These are phyloP conservation scores for Polietes domitor DNA, from an alignment of 2,888 invertebrate genomes.

Conservation along the genomic window DNA sequence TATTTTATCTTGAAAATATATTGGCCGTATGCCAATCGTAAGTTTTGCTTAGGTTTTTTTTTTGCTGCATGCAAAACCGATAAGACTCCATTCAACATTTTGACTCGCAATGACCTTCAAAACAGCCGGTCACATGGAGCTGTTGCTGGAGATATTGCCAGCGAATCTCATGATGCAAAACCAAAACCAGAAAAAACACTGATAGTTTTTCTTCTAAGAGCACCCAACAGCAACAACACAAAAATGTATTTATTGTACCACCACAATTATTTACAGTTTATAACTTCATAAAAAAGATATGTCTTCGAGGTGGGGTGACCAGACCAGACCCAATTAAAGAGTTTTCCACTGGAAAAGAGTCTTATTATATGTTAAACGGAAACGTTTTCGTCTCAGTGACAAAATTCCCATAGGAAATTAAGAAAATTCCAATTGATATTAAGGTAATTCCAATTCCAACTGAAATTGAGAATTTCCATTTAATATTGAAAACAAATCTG, in stretches of 20 bases:
- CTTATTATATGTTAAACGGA: too few relatives aligned
- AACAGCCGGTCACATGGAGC: not conserved
- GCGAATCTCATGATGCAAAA: not conserved
- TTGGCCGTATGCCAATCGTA: constrained; percentile 26
- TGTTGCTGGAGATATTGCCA: not conserved
- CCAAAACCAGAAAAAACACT: not conserved
- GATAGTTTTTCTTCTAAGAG: constrained; percentile 20
- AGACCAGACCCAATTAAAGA: too few relatives aligned
- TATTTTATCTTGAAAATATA: constrained; percentile 35
- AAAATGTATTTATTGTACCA: constrained; percentile 20
- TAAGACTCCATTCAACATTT: not conserved
- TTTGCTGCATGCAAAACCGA: constrained; percentile 27
- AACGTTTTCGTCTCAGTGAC: too few relatives aligned
- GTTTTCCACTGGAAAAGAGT: too few relatives aligned
- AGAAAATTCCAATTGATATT: too few relatives aligned
- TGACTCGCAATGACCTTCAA: constrained; percentile 32
- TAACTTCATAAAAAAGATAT: constrained; percentile 14
- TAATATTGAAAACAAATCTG: too few relatives aligned
- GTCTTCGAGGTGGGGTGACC: constrained; percentile 2
- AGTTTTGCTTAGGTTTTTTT: constrained; percentile 33
- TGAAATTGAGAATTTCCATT: too few relatives aligned
- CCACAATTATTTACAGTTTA: constrained; percentile 52
- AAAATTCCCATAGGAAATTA: too few relatives aligned
- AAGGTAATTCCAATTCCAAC: too few relatives aligned
- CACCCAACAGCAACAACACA: constrained; percentile 23